Evolutionary conservation across 2,797 vertebrate genomes (phyloP).

Genomic region (Lemur catta): DNA sequence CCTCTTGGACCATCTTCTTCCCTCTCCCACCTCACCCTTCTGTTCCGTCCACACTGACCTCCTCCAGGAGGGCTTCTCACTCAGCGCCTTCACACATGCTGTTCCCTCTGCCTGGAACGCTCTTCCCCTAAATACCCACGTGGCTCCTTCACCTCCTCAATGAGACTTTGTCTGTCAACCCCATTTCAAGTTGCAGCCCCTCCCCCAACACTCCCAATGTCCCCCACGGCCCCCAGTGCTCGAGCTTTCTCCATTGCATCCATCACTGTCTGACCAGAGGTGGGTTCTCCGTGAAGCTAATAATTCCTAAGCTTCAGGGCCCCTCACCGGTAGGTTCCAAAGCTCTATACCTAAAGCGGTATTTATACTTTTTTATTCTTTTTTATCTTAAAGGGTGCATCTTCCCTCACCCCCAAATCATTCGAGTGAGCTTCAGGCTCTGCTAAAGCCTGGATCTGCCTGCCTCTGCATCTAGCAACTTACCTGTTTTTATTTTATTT

Average conservation of each 20-base stretch:
- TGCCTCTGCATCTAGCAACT: not conserved
- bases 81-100: not conserved
- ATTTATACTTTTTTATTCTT: not conserved
- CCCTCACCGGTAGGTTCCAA: not conserved
- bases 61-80: not conserved
- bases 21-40: fast-evolving
- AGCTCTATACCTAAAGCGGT: not conserved
- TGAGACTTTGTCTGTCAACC: not conserved
- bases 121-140: not conserved
- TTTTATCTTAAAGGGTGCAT: not conserved
- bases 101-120: not conserved
- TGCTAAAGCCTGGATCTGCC: not conserved
- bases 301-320: not conserved
- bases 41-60: not conserved
- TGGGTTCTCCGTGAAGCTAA: not conserved
- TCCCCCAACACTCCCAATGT: no score
- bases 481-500: not conserved
- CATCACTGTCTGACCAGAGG: not conserved
- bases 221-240: fast-evolving
- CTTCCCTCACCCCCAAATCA: not conserved
- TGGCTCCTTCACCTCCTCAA: not conserved
- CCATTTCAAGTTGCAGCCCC: not conserved
- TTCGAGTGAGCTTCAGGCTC: not conserved
- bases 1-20: fast-evolving
- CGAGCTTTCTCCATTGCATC: not conserved